Percentiles rank a stretch among this genome's conserved stretches.
Evolutionary conservation across 2,797 vertebrate genomes (phyloP).

Genomic region (Syngnathus acus): DNA sequence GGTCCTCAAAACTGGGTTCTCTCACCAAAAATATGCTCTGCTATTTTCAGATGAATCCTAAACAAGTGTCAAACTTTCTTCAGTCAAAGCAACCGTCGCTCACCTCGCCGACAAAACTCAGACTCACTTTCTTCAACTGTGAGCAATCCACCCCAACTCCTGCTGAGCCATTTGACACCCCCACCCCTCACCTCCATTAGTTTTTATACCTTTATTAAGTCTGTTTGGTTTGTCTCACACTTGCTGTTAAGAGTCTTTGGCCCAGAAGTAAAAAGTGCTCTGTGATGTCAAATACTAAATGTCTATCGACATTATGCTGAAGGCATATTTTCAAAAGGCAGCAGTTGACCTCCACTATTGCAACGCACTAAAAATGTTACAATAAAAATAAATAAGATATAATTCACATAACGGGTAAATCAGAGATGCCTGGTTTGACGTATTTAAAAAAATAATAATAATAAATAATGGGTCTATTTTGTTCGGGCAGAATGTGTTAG

Average conservation of each 20-base stretch:
- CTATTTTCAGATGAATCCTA: too few species aligned
- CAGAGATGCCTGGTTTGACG: background rate
- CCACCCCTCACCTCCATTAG: background rate
- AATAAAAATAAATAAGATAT: background rate
- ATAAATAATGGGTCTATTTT: constrained; percentile 25
- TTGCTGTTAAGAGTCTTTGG: background rate
- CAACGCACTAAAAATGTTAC: background rate
- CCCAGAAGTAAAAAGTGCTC: background rate
- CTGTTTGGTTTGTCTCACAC: background rate
- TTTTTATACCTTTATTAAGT: background rate
- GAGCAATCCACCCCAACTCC: background rate
- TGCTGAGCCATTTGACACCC: background rate
- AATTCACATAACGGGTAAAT: background rate
- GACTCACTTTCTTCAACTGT: background rate
- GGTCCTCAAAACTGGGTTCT: too few species aligned
- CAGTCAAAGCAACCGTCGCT: background rate
- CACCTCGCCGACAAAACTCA: background rate
- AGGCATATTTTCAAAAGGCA: background rate
- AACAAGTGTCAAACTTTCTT: too few species aligned
- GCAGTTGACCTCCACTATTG: background rate
- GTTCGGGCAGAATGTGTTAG: constrained; percentile 34
- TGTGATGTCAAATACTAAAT: background rate
- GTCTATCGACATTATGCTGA: background rate
- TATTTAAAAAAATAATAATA: background rate
- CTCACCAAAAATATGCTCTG: too few species aligned